These are phyloP conservation scores for Falco biarmicus DNA, from an alignment of 2,797 vertebrate species.

Conservation along the genomic window DNA sequence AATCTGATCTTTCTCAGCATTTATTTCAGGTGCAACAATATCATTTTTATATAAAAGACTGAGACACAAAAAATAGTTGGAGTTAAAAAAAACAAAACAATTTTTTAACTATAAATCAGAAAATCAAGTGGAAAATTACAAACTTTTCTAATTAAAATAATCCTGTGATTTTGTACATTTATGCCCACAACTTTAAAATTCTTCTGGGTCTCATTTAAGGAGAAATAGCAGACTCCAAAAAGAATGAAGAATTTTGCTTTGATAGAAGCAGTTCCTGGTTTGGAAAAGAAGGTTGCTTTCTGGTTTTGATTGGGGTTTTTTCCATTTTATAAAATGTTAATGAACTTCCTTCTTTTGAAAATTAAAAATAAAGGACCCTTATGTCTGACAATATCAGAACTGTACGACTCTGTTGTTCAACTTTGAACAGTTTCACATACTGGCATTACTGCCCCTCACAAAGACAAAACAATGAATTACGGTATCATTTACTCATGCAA, in stretches of 20 bases:
- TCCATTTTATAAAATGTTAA: not conserved
- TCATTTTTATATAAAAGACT: not conserved
- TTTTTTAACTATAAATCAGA: not conserved
- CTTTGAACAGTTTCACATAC: not conserved
- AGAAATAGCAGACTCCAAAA: not conserved
- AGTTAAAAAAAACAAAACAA: not conserved
- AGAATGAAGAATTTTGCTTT: not conserved
- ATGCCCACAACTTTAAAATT: not conserved
- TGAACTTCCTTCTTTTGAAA: not conserved
- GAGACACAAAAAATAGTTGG: not conserved
- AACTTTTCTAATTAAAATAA: not conserved
- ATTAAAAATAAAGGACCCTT: not conserved
- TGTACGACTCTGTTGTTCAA: not conserved
- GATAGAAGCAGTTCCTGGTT: not conserved
- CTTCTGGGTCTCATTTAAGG: not conserved
- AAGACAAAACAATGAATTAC: not conserved
- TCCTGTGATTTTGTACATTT: not conserved
- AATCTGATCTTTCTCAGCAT: not conserved
- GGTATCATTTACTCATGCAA: not conserved
- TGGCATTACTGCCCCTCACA: not conserved
- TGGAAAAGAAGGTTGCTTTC: not conserved
- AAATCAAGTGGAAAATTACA: not conserved
- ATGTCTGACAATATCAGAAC: not conserved
- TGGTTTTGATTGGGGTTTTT: not conserved
- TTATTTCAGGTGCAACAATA: not conserved